Evolutionary conservation across 2,797 vertebrate genomes (phyloP), one percentile per base, ranked within the genome.

Genomic region (Helostoma temminkii): DNA sequence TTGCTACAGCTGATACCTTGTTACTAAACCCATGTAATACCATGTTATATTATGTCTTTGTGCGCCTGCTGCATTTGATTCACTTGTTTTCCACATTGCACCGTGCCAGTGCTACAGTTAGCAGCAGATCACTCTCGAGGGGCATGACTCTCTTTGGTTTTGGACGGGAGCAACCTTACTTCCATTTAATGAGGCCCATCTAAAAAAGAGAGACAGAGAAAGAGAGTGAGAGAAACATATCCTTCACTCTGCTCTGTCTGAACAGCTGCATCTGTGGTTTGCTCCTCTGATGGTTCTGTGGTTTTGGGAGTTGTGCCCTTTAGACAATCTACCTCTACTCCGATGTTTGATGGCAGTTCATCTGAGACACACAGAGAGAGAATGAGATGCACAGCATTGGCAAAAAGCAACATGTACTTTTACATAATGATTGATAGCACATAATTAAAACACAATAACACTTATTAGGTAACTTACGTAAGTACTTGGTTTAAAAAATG

Each of bases 201-300:
- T 88, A 62, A 82, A 80, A 78, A 81, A 30, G 76, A 81, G 64
- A 69, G 65, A 73, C 53, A 56, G 66, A 59, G 61, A 65, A 24
- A 66, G 57, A 77, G 78, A 88, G 84, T 54, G 82, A 88, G 77
- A 88, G 81, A 85, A 82, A 82, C 63, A 60, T 78, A 80, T 88
- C 76, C 75, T 80, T 70, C 43, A 46, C 74, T 87, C 71, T 71
- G 68, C 82, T 91, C 82, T 59, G 56, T 77, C 86, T 82, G 83
- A 90, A 91, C 91, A 93, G 91, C 91, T 92, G 90, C 91, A 86
- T 76, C 80, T 83, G 83, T 76, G 90, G 88, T 90, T 91, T 89
- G 88, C 83, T 84, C 79, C 65, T 85, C 71, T 69, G 82, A 86
- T 81, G 71, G 74, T 25, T 50, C 76, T 87, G 89, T 55, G 89